phyloP scores from a whole-genome alignment of 1,140 invertebrate species.

The Tetragonula clypearis region DNA sequence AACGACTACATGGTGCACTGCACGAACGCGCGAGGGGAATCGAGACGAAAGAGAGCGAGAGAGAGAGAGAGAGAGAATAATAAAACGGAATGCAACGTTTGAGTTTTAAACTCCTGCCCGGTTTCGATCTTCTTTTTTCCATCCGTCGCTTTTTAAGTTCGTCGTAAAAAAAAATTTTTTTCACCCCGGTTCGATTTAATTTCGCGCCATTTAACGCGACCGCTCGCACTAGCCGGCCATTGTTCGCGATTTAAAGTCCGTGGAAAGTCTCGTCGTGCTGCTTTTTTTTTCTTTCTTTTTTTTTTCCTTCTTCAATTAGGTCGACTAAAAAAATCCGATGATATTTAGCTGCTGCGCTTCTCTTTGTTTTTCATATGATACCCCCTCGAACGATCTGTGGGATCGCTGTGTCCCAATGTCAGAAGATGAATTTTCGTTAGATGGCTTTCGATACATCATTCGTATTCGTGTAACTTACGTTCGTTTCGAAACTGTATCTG shows the following conservation, averaged over 20 bases:
- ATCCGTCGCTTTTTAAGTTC: neutral
- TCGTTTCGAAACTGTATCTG: too few species aligned
- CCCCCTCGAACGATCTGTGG: too few species aligned
- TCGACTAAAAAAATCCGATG: neutral
- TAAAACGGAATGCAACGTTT: neutral
- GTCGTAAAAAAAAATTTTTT: neutral
- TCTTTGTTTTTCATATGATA: too few species aligned
- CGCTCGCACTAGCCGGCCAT: neutral
- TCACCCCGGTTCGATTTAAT: neutral
- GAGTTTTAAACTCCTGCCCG: neutral
- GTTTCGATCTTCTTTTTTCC: neutral
- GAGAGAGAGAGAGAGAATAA: too few species aligned
- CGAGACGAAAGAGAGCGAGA: neutral
- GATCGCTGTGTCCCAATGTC: too few species aligned
- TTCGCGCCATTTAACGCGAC: neutral
- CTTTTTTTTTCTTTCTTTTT: neutral
- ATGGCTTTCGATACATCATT: too few species aligned
- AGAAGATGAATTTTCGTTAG: too few species aligned
- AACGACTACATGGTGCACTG: constrained; percentile 36
- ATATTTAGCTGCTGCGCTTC: too few species aligned
- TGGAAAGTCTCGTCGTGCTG: too few species aligned
- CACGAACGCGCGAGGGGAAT: constrained; percentile 34
- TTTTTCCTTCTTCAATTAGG: neutral
- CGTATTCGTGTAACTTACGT: too few species aligned
- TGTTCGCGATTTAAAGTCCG: neutral